phyloP scores from a whole-genome alignment of 2,797 vertebrate species.

The Emydoidea blandingii region DNA sequence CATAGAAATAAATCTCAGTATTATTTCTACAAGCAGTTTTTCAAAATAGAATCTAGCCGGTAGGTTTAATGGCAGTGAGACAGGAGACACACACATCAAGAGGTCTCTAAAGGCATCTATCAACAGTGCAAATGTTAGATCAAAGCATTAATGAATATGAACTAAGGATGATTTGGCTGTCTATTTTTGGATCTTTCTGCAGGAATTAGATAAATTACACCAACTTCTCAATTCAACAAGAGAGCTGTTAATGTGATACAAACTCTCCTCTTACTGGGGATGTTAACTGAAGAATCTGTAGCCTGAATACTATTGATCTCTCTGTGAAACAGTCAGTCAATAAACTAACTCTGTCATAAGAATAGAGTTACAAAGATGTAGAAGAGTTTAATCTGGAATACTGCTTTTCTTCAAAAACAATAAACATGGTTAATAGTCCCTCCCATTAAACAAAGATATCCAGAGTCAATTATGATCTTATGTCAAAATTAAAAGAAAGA shows the following conservation, averaged over 20 bases:
- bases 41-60: background rate
- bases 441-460: background rate
- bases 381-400: background rate
- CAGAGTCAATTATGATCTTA: background rate
- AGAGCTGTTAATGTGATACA: constrained; percentile 5
- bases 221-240: constrained; percentile 5
- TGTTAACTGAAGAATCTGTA: constrained; percentile 14
- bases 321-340: constrained; percentile 47
- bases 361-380: background rate
- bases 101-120: constrained; percentile 33
- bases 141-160: background rate
- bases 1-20: background rate
- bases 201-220: constrained; percentile 28
- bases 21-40: background rate
- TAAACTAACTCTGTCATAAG: constrained; percentile 31
- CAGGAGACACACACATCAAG: constrained; percentile 19
- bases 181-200: constrained; percentile 40
- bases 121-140: constrained; percentile 27
- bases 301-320: constrained; percentile 60
- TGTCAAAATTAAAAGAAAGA: background rate
- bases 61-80: background rate
- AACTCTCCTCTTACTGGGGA: too few relatives aligned
- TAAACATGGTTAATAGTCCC: background rate
- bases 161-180: constrained; percentile 11
- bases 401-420: constrained; percentile 10